These are phyloP conservation scores for Thecophora atra DNA, from an alignment of 2,888 invertebrate genomes.

Conservation along the genomic window DNA sequence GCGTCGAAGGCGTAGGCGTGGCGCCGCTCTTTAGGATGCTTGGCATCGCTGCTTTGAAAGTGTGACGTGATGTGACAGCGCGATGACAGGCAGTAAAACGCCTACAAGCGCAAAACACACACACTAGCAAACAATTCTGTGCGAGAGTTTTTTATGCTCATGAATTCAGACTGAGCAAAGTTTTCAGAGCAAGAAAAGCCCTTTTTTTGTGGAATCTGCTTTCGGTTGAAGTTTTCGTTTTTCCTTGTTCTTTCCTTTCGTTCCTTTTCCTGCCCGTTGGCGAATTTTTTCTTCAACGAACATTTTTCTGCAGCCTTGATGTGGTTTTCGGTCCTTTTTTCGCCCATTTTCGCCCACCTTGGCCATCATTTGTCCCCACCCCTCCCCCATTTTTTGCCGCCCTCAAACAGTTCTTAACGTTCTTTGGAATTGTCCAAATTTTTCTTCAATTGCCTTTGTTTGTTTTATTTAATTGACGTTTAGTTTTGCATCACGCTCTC, in stretches of 20 bases:
- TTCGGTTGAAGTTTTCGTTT: background rate
- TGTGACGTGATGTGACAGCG: conserved; percentile 24
- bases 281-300: background rate
- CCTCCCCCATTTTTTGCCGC: too few species aligned
- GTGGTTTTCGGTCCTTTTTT: too few species aligned
- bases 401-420: too few species aligned
- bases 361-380: too few species aligned
- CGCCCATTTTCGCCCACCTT: too few species aligned
- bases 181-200: conserved; percentile 16
- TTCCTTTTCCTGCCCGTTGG: background rate
- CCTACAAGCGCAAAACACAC: conserved; percentile 22
- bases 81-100: conserved; percentile 26
- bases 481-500: background rate
- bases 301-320: too few species aligned
- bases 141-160: too few species aligned
- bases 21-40: background rate
- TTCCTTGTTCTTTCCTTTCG: background rate
- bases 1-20: conserved; percentile 1
- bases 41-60: conserved; percentile 2
- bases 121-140: conserved; percentile 4
- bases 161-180: background rate
- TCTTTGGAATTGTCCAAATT: background rate
- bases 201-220: conserved; percentile 23
- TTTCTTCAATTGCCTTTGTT: background rate
- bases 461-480: background rate